These are phyloP conservation scores for Ficedula albicollis DNA, from an alignment of 2,797 vertebrate genomes.

Conservation along the genomic window DNA sequence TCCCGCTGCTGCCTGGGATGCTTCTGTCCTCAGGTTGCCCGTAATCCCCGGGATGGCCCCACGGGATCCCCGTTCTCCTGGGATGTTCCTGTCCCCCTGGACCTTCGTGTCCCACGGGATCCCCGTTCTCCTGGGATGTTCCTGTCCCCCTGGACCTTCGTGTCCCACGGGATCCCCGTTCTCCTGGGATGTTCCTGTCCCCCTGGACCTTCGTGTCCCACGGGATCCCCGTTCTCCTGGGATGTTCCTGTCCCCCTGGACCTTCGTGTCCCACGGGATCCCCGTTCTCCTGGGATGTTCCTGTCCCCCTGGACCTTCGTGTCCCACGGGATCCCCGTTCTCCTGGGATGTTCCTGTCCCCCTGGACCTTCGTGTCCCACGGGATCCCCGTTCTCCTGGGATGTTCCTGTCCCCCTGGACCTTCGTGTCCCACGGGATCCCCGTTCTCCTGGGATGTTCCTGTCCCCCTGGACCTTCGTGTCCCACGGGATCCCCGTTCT, in stretches of 20 bases:
- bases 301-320: neutral
- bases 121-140: no score
- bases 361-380: fast-evolving
- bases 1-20: neutral
- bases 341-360: neutral
- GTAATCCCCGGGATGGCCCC: neutral
- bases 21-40: neutral
- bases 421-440: fast-evolving
- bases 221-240: no score
- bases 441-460: neutral
- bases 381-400: neutral
- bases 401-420: neutral
- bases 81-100: no score
- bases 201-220: neutral
- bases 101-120: neutral
- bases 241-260: no score
- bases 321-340: neutral
- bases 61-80: no score
- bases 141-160: neutral
- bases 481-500: neutral
- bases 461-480: neutral
- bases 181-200: no score
- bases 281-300: no score
- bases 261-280: neutral
- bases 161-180: no score